These are phyloP conservation scores for Drosophila macrothrix DNA, from an alignment of 2,888 invertebrate genomes.

Conservation along the genomic window DNA sequence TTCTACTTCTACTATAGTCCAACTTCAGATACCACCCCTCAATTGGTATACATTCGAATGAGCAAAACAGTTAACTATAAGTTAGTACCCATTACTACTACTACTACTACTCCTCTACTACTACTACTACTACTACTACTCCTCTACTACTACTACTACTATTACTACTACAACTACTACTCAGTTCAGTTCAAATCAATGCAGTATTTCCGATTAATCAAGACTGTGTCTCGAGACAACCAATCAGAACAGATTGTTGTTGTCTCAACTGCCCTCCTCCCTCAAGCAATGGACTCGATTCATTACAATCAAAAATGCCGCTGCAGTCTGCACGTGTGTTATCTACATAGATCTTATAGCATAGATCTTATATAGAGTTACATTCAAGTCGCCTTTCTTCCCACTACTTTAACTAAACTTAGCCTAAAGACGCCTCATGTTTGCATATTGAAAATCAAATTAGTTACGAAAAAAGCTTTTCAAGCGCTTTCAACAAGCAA, in stretches of 20 bases:
- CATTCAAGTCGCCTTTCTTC: slow-evolving; percentile 50
- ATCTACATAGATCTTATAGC: slow-evolving; percentile 20
- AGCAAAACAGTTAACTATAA: slow-evolving; percentile 38
- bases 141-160: slow-evolving; percentile 18
- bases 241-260: slow-evolving; percentile 9
- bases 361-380: slow-evolving; percentile 34
- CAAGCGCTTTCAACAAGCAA: slow-evolving; percentile 51
- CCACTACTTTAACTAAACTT: slow-evolving; percentile 34
- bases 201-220: slow-evolving; percentile 33
- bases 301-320: slow-evolving; percentile 35
- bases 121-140: not conserved
- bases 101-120: not conserved
- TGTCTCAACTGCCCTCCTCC: not conserved
- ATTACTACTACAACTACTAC: slow-evolving; percentile 4
- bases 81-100: slow-evolving; percentile 6
- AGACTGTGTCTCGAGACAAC: slow-evolving; percentile 28
- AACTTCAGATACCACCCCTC: slow-evolving; percentile 39
- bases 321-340: slow-evolving; percentile 1
- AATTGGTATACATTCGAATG: slow-evolving; percentile 47
- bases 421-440: slow-evolving; percentile 48
- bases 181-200: slow-evolving; percentile 49
- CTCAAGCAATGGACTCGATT: slow-evolving; percentile 2
- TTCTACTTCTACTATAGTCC: slow-evolving; percentile 46
- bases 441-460: slow-evolving; percentile 39
- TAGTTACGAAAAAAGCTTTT: slow-evolving; percentile 55